Base-by-base conservation (phyloP, 2,888 invertebrate genomes). In the Podabrus alpinus region DNA sequence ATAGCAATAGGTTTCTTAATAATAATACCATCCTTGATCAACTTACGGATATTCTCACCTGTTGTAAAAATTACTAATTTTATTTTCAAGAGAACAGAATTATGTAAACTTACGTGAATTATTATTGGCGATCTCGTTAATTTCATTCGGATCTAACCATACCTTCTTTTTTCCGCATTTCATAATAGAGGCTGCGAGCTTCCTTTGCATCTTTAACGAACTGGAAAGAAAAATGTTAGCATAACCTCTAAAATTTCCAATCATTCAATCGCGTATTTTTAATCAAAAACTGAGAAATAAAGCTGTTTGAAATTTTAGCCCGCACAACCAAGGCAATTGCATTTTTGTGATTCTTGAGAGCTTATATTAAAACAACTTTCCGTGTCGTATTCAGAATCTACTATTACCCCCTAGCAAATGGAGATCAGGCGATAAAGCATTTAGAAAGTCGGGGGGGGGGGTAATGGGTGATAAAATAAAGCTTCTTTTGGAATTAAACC, bases 111-210 rank as follows among this genome's bases (percentile, higher is more conserved):
- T 92, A 97, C 99, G 92, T 81, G 99, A 99, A 88, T 99, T 99
- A 82, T 99, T 99, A 88, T 99, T 99, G 81, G 98, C 96, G 86
- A 99, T 99, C 91, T 99, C 99, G 89, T 97, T 98, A 86, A 97
- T 97, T 93, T 99, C 99, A 91, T 99, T 99, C 71, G 99, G 99
- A 92, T 99, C 99, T 88, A 99, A 92, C 99, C 99, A 99, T 78
- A 99, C 98, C 89, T 99, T 99, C 88, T 98, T 98, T 90, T 95
- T 97, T 86, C 99, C 99, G 90, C 99, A 99, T 92, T 98, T 92
- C 93, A 99, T 94, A 84, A 99, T 99, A 86, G 97, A 96, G 92
- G 99, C 96, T 87, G 99, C 98, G 83, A 99, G 94, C 94, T 99
- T 95, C 94, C 99, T 99, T 89, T 99, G 99, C 83, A 98, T 92